These are phyloP conservation scores for Nomada fabriciana DNA, from an alignment of 2,888 invertebrate genomes.

Conservation along the genomic window DNA sequence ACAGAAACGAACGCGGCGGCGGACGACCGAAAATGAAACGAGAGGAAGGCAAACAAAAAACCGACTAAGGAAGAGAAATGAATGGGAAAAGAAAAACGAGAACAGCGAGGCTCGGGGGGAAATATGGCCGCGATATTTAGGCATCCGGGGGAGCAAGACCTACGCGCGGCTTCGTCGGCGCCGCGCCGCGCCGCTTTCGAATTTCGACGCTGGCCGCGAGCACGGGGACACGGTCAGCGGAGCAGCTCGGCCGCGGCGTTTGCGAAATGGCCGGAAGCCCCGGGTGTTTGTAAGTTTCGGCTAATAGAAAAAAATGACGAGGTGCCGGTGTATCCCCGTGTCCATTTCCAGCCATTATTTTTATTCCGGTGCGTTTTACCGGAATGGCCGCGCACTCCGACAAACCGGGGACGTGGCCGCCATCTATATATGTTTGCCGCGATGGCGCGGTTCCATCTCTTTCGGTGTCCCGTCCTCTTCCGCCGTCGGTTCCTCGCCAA, in stretches of 20 bases:
- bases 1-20: not conserved
- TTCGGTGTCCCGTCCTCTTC: constrained; percentile 30
- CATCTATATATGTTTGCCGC: constrained; percentile 67
- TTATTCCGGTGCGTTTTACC: constrained; percentile 81
- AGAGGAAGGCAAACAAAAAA: not conserved
- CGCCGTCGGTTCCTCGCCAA: constrained; percentile 14
- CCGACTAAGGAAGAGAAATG: not conserved
- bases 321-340: constrained; percentile 71
- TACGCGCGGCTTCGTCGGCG: not conserved
- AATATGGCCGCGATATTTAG: constrained; percentile 70
- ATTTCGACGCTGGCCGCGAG: constrained; percentile 58
- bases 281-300: constrained; percentile 80
- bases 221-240: constrained; percentile 62
- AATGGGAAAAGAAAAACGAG: constrained; percentile 11
- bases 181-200: constrained; percentile 57
- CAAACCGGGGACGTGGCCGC: constrained; percentile 46
- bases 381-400: constrained; percentile 70
- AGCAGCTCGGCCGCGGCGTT: constrained; percentile 69
- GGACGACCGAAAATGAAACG: not conserved
- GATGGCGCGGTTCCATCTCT: constrained; percentile 69
- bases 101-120: constrained; percentile 52
- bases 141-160: constrained; percentile 27
- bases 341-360: constrained; percentile 81
- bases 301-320: constrained; percentile 81
- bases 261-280: constrained; percentile 78